These are phyloP conservation scores for Sepiola atlantica DNA, from an alignment of 2,888 invertebrate genomes.

Conservation along the genomic window DNA sequence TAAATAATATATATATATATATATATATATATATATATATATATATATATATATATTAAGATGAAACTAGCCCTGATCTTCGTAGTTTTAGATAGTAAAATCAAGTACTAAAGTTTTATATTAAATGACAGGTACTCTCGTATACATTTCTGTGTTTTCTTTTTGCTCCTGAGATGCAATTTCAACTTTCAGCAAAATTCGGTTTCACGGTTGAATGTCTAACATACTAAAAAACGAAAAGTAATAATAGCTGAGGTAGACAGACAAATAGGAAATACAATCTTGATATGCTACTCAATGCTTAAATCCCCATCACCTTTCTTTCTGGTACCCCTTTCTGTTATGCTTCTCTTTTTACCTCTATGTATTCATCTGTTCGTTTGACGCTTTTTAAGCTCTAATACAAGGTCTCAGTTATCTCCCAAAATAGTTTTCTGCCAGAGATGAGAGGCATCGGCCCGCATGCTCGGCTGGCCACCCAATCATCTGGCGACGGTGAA, in stretches of 20 bases:
- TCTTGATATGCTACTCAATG: not conserved
- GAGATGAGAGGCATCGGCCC: not conserved
- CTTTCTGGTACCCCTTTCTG: too few relatives aligned
- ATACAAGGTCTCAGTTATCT: not conserved
- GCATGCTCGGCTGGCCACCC: not conserved
- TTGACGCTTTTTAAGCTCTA: not conserved
- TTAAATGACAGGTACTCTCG: not conserved
- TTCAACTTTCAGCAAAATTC: not conserved
- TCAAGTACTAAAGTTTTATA: not conserved
- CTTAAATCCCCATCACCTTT: too few relatives aligned
- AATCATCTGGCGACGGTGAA: not conserved
- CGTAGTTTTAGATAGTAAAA: too few relatives aligned
- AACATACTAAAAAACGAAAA: not conserved
- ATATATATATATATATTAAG: too few relatives aligned
- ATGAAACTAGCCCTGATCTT: too few relatives aligned
- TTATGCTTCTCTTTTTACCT: too few relatives aligned
- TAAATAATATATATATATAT: too few relatives aligned
- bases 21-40: too few relatives aligned
- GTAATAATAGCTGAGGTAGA: not conserved
- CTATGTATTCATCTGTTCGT: not conserved
- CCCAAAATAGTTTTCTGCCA: not conserved
- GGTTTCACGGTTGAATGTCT: not conserved
- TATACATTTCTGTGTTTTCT: not conserved
- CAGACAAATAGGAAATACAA: not conserved
- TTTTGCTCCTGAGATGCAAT: too few relatives aligned